A percentile compares a stretch with the other conserved stretches of the same genome.
phyloP scores from a whole-genome alignment of 2,113 vertebrate species.

The Osmerus eperlanus region DNA sequence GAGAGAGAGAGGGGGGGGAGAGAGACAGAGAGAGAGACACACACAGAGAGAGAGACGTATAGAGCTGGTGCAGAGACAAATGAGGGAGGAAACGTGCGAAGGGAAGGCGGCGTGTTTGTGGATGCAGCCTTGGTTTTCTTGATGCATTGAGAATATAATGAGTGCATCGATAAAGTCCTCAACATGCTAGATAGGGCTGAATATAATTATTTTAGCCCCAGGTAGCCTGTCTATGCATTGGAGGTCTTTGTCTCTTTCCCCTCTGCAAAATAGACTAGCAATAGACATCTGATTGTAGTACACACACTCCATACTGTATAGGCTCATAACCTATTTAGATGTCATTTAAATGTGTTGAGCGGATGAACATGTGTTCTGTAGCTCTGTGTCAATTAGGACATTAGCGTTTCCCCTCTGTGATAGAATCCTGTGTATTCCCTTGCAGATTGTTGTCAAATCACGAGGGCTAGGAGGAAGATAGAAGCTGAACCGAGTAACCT shows the following conservation, averaged over 20 bases:
- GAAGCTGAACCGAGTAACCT: background rate
- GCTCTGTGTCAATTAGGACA: too few relatives aligned
- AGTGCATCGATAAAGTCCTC: constrained; percentile 59
- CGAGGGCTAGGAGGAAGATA: background rate
- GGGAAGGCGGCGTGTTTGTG: constrained; percentile 15
- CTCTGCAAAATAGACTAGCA: background rate
- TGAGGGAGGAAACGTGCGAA: constrained; percentile 38
- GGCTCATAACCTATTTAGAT: background rate
- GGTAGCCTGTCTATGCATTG: background rate
- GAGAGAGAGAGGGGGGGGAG: constrained; percentile 15
- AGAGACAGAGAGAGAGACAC: too few relatives aligned
- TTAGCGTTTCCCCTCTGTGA: too few relatives aligned
- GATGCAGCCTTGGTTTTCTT: constrained; percentile 50
- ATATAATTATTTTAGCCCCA: constrained; percentile 15
- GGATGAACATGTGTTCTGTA: background rate
- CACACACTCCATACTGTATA: background rate
- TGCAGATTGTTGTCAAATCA: background rate
- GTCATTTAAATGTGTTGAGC: background rate
- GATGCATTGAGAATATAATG: constrained; percentile 57
- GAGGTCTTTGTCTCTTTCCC: background rate
- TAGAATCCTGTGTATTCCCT: background rate
- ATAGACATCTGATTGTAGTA: background rate
- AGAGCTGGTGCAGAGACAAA: constrained; percentile 42
- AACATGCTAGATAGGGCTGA: constrained; percentile 53
- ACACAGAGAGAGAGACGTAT: constrained; percentile 37